phyloP scores from a whole-genome alignment of 2,888 invertebrate species.

The Uloborus plumipes region DNA sequence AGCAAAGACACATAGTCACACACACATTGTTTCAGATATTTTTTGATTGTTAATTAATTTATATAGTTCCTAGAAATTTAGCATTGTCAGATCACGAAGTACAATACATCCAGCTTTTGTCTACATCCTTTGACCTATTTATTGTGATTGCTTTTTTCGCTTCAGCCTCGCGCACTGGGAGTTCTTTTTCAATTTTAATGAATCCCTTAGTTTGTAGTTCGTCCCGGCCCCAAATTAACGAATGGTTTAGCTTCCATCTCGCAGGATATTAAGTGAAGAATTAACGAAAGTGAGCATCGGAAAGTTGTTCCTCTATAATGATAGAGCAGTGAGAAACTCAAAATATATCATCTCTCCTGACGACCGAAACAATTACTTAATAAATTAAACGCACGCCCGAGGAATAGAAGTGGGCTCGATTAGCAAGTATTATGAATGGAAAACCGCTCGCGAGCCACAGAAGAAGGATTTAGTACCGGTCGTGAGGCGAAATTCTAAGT shows the following conservation, averaged over 20 bases:
- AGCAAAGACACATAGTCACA: too few species aligned
- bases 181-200: too few species aligned
- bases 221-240: constrained; percentile 22
- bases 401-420: constrained; percentile 53
- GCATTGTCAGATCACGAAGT: too few species aligned
- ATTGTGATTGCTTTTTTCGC: too few species aligned
- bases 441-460: constrained; percentile 43
- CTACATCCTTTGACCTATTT: too few species aligned
- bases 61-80: too few species aligned
- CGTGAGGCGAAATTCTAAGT: constrained; percentile 58
- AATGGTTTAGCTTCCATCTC: constrained; percentile 23
- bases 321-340: constrained; percentile 38
- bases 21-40: too few species aligned
- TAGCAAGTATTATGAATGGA: constrained; percentile 56
- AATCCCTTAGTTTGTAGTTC: constrained; percentile 14
- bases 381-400: constrained; percentile 44
- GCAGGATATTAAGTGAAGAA: constrained; percentile 40
- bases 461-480: constrained; percentile 52
- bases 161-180: too few species aligned
- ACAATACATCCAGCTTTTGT: too few species aligned
- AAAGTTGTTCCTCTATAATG: constrained; percentile 41
- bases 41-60: too few species aligned
- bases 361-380: constrained; percentile 56
- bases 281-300: constrained; percentile 42
- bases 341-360: constrained; percentile 48